These are phyloP conservation scores for Daboia siamensis DNA, from an alignment of 2,113 vertebrate species.

Conservation along the genomic window DNA sequence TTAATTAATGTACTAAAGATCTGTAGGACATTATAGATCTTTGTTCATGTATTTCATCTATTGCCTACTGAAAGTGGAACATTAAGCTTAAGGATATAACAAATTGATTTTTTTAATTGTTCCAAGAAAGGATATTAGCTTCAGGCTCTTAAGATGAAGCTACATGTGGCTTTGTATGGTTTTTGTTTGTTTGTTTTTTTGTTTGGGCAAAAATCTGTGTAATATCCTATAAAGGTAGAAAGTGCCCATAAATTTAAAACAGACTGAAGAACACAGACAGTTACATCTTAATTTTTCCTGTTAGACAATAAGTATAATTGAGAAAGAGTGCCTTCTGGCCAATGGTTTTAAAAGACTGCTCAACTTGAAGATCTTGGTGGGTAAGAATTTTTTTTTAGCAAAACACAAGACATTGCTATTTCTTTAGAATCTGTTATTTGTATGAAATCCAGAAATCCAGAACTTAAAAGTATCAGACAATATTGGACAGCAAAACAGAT, in stretches of 20 bases:
- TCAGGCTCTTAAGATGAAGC: not conserved
- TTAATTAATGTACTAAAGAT: slow-evolving; percentile 11
- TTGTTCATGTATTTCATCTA: slow-evolving; percentile 37
- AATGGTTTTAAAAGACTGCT: not conserved
- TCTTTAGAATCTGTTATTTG: not conserved
- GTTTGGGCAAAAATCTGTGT: not conserved
- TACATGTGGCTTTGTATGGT: not conserved
- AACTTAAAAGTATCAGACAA: not conserved
- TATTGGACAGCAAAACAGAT: not conserved
- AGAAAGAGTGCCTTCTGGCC: not conserved
- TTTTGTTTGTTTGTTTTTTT: not conserved
- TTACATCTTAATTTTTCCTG: not conserved
- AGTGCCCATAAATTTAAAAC: not conserved
- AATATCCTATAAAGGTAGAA: not conserved
- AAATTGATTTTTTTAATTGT: slow-evolving; percentile 47
- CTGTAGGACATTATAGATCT: not conserved
- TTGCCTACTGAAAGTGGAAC: slow-evolving; percentile 37
- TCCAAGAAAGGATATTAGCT: slow-evolving; percentile 24
- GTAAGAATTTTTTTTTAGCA: not conserved
- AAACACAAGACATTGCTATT: not conserved
- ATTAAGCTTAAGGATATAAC: slow-evolving; percentile 40
- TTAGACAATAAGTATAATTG: not conserved
- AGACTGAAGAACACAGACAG: not conserved
- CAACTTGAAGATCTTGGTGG: not conserved
- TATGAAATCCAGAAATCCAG: not conserved